Conservation (phyloP, 1,140 invertebrate genomes). For the Ridgeia piscesae region DNA sequence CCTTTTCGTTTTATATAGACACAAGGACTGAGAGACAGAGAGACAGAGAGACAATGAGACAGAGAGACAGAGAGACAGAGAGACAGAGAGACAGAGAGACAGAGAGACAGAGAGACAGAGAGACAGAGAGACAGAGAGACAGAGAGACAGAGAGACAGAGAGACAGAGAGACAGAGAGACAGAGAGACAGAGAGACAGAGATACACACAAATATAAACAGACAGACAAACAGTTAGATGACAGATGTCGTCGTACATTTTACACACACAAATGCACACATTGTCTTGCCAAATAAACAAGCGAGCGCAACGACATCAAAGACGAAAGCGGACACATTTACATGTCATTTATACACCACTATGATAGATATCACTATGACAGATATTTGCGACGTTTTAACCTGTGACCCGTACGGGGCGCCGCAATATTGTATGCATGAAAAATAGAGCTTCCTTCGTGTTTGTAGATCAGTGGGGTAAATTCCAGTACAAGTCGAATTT, state of each 20-base stretch:
- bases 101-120: no score
- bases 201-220: background rate
- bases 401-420: background rate
- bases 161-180: background rate
- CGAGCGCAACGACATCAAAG: no score
- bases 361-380: background rate
- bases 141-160: constrained; percentile 18
- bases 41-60: constrained; percentile 5
- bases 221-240: no score
- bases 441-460: background rate
- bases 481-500: background rate
- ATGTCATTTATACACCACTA: no score
- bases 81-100: no score
- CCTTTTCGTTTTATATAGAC: no score
- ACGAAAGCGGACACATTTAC: no score
- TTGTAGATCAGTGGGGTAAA: background rate
- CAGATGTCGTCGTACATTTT: no score
- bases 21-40: background rate
- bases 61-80: constrained; percentile 12
- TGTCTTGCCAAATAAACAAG: no score
- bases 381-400: background rate
- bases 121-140: constrained; percentile 13
- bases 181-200: constrained; percentile 17
- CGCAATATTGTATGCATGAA: background rate
- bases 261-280: no score